Base-by-base conservation (phyloP, 2,888 invertebrate genomes). In the Ischnus inquisitorius region DNA sequence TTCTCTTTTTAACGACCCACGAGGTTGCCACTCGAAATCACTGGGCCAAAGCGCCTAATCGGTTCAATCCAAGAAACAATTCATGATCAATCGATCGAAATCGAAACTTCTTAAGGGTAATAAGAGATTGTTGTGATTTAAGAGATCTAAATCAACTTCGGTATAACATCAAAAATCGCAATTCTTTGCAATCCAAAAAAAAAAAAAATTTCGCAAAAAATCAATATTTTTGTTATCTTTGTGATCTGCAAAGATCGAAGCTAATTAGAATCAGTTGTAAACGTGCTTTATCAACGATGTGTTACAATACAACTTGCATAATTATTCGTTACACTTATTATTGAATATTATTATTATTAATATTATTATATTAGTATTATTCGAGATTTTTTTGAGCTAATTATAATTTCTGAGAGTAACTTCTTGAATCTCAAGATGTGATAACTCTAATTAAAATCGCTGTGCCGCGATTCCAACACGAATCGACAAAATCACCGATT, bases 401-500 rank as follows among this genome's bases (percentile, higher is more conserved):
- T 39, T n/a, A 6, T 16, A 14, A 3, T 41, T 57, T 41, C 16
- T 43, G 3, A n/a, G 57, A 12, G 22, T 57, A n/a, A 39, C 57
- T 57, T 12, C 14, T 2, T 3, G n/a, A 60, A 19, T 8, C 19
- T 34, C 16, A 54, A 34, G 51, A 39, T 51, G 51, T 14, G 22
- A 5, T 16, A 1, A 14, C 22, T 16, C 54, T 34, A 34, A 72
- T 72, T 22, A 34, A 12, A 34, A 51, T 69, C 25, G 62, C 57
- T 14, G 25, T 14, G 10, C 3, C 14, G 57, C 10, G 16, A 46
- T 10, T 22, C 46, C 46, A 79, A 68, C 14, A 12, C 43, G 22
- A 64, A 81, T 43, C 69, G 76, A 41, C 60, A 34, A 60, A 74
- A 68, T 68, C 48, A 51, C 60, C 28, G 51, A 74, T 84, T 83